Conservation (phyloP, 1,140 invertebrate genomes). For the Saccostrea glomerata region DNA sequence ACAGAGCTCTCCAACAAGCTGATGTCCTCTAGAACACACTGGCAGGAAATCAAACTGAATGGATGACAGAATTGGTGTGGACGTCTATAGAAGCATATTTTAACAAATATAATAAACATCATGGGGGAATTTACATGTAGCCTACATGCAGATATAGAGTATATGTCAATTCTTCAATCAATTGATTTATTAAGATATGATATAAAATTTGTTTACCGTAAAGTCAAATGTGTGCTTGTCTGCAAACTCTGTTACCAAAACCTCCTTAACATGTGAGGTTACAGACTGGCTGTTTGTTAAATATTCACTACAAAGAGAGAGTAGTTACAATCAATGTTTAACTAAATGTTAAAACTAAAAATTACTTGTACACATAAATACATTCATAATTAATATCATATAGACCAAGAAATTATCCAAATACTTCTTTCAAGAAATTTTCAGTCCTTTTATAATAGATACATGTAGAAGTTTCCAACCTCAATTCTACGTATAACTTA, state of each 20-base stretch:
- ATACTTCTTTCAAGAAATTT: too few relatives aligned
- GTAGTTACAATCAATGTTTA: background rate
- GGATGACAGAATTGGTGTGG: slow-evolving; percentile 14
- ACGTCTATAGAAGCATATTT: background rate
- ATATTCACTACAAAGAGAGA: slow-evolving; percentile 22
- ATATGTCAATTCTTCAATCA: too few relatives aligned
- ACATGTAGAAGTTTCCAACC: background rate
- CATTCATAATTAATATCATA: too few relatives aligned
- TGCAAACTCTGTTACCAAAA: background rate
- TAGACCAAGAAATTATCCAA: too few relatives aligned
- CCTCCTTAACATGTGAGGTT: background rate
- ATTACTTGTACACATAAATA: too few relatives aligned
- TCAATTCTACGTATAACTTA: background rate
- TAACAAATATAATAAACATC: background rate
- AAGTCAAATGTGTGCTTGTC: slow-evolving; percentile 14
- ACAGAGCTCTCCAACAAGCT: slow-evolving; percentile 44
- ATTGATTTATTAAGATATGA: background rate
- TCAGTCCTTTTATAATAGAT: background rate
- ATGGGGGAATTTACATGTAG: too few relatives aligned
- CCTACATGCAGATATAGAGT: too few relatives aligned
- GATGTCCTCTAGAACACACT: slow-evolving; percentile 31
- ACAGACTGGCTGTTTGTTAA: background rate
- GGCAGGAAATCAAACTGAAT: slow-evolving; percentile 38
- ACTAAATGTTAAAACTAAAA: background rate
- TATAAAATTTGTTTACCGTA: background rate